Evolutionary conservation across 2,888 invertebrate species (phyloP), one percentile per base, ranked within the genome.

Genomic region (Conops quadrifasciatus): DNA sequence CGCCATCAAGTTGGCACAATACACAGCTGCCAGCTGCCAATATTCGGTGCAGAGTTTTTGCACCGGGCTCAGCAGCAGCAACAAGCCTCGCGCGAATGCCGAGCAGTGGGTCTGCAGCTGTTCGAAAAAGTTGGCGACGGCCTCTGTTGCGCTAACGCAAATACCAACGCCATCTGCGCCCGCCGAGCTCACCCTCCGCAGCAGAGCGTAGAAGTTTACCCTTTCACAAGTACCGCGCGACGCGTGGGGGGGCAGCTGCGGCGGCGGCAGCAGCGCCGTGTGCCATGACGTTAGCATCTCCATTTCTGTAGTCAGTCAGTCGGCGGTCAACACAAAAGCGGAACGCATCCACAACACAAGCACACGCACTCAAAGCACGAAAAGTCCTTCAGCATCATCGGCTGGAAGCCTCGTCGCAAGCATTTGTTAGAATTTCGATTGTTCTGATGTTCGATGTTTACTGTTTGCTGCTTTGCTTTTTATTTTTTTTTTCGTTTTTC

Each of bases 31-130:
- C 21, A 74, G 67, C 16, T 80, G 72, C 51, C 60, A 71, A 16
- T 71, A 63, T 28, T 78, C 65, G 3, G 60, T 4, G 53, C 76
- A 77, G 11, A 75, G 45, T 49, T 78, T 71, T 59, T 70, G 58
- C 5, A 53, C 49, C 26, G 72, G 59, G 21, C 67, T 59, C 21
- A 74, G 45, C 5, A 71, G 70, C 28, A 73, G 67, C 66, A 72
- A 67, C 64, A 76, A 36, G 16, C 70, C 59, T n/a, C 76, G 74
- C 15, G 72, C n/a, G 24, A 56, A 51, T 24, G 69, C 65, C n/a
- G 70, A 73, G 30, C 68, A 72, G 21, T 73, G 74, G 45, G 71
- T 21, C 16, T 71, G 66, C n/a, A 77, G 36, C 45, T 69, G 72
- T 36, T 68, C 26, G 15, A 75, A 56, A n/a, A n/a, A 28, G 16